Base-by-base conservation (phyloP, 2,888 invertebrate genomes). In the Cryptocheilus praepositus region DNA sequence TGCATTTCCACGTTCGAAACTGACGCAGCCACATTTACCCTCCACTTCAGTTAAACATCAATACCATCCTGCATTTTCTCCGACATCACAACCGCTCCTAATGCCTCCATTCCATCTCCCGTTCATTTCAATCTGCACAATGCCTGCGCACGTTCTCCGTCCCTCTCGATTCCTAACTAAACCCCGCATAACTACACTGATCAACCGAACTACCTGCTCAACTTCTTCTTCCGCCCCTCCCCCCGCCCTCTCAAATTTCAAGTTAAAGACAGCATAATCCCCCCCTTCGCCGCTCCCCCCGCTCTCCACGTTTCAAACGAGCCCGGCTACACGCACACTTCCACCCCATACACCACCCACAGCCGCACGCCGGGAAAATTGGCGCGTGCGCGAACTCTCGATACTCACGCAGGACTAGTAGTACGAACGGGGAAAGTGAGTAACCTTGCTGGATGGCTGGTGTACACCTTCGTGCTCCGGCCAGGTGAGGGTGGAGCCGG, bases 401-500 rank as follows among this genome's bases (percentile, higher is more conserved):
- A 73, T 64, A 75, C 66, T 67, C 67, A 70, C 67, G 74, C 67
- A 66, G 73, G 46, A 44, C 36, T 61, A 57, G 67, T 67, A 66
- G 69, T 71, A 77, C 65, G 70, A 67, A 75, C 66, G 70, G 77
- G 76, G 79, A 78, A 79, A 80, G 74, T 80, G 79, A 81, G 77
- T 81, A 81, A 81, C 81, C 81, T 81, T 81, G 81, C 75, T 71
- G 61, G 66, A 66, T 72, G 76, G 66, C 61, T 59, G 46, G 67
- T 64, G 65, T 58, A 70, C 75, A 74, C 79, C 73, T 73, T 75
- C 71, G 68, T 36, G 59, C 61, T 46, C 51, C 51, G 71, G 13
- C 67, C 78, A 73, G 79, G 80, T 82, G 81, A 74, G 72, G 76
- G 71, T 69, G 70, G 71, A 70, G 76, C 22, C 71, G 63, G 55